These are phyloP conservation scores for Microctonus hyperodae DNA, from an alignment of 2,888 invertebrate species.

Conservation along the genomic window DNA sequence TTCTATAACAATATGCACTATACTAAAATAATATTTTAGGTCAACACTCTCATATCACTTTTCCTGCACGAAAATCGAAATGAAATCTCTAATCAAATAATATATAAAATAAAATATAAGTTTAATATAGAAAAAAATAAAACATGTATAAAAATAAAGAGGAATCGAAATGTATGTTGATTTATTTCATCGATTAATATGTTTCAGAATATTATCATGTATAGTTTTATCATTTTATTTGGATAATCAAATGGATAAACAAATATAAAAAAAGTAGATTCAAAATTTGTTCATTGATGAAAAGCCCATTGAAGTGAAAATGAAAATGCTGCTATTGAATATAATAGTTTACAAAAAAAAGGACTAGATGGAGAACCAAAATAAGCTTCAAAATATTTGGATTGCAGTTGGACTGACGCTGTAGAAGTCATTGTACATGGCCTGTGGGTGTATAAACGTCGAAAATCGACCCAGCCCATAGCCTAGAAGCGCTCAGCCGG, in stretches of 20 bases:
- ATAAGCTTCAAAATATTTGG: neutral
- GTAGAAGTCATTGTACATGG: neutral
- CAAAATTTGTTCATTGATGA: neutral
- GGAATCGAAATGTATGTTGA: neutral
- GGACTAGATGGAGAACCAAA: neutral
- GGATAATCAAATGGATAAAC: neutral
- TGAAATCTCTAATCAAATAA: neutral
- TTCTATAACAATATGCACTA: neutral
- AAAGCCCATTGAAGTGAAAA: neutral
- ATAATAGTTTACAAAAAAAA: neutral
- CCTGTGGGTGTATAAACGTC: neutral
- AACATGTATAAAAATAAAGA: neutral
- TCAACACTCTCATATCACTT: neutral
- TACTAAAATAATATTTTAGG: neutral
- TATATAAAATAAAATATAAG: too few species aligned
- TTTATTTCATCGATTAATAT: neutral
- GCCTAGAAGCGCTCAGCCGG: neutral
- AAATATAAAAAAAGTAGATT: neutral
- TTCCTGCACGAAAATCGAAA: neutral
- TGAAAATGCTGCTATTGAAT: too few species aligned
- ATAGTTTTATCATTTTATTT: too few species aligned
- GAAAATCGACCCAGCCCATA: slow-evolving; percentile 10
- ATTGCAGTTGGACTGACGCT: neutral
- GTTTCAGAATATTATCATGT: neutral
- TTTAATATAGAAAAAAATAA: neutral